Conservation (phyloP, 2,113 vertebrate genomes). For the Phyllopteryx taeniolatus region DNA sequence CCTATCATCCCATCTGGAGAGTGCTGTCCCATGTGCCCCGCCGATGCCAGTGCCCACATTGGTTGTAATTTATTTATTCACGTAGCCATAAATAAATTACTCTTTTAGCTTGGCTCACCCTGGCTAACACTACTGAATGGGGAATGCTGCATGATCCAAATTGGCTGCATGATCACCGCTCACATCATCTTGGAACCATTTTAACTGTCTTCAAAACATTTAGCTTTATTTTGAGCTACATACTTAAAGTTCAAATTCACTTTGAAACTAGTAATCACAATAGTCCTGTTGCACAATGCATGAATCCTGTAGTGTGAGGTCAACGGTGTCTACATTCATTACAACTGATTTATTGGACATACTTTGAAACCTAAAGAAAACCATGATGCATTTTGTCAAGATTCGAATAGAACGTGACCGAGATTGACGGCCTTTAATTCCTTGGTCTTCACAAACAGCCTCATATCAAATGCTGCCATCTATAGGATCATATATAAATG, state of each 20-base stretch:
- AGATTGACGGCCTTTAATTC: not conserved
- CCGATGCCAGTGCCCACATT: constrained; percentile 78
- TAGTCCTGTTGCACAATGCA: not conserved
- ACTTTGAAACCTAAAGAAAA: not conserved
- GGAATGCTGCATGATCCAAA: constrained; percentile 28
- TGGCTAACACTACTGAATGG: constrained; percentile 45
- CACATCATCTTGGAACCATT: not conserved
- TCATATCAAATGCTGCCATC: not conserved
- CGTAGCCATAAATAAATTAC: constrained; percentile 79
- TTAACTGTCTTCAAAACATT: not conserved
- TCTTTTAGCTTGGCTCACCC: constrained; percentile 40
- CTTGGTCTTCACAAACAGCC: not conserved
- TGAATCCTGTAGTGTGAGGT: constrained; percentile 28
- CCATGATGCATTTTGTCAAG: not conserved
- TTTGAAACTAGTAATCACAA: not conserved
- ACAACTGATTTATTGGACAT: not conserved
- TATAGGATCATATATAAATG: not conserved
- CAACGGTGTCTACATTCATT: constrained; percentile 28
- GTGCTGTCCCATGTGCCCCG: constrained; percentile 91
- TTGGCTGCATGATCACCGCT: constrained; percentile 5
- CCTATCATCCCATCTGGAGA: constrained; percentile 92
- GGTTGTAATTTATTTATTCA: constrained; percentile 95
- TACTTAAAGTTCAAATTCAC: not conserved
- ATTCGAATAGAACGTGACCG: not conserved
- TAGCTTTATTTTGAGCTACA: not conserved